phyloP scores from a whole-genome alignment of 53 echinoderm and acorn worm species.

The Zoroaster sp. region DNA sequence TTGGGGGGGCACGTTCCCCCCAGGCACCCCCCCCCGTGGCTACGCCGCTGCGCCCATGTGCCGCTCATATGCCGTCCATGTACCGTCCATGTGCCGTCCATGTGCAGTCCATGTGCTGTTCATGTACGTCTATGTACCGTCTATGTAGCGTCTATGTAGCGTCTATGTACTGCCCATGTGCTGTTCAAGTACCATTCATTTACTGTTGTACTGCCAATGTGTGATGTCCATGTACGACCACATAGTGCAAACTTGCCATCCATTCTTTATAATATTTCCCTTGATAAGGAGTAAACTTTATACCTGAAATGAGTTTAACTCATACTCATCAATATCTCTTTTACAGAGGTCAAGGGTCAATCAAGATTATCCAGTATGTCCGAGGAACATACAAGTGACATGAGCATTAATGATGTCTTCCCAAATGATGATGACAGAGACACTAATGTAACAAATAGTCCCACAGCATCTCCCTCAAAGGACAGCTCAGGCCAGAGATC shows the following conservation, averaged over 20 bases:
- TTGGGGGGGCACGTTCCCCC: neutral
- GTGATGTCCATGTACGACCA: neutral
- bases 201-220: neutral
- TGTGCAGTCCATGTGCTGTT: neutral
- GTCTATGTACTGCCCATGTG: neutral
- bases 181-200: neutral
- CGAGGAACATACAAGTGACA: slow-evolving; percentile 45
- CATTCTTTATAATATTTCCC: neutral
- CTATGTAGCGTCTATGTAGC: neutral
- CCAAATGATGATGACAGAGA: slow-evolving; percentile 34
- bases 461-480: neutral
- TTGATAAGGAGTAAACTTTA: neutral
- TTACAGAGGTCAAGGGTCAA: slow-evolving; percentile 61
- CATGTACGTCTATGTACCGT: neutral
- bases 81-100: neutral
- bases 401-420: slow-evolving; percentile 51
- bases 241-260: neutral
- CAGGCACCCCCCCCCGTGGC: neutral
- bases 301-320: neutral
- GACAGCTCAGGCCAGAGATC: slow-evolving; percentile 39
- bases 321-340: too few relatives aligned
- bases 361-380: slow-evolving; percentile 43
- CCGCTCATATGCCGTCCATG: neutral
- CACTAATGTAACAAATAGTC: neutral
- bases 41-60: neutral